Evolutionary conservation across 92 coral and sea anemone species (phyloP).

Genomic region (Epizoanthus ramosus): DNA sequence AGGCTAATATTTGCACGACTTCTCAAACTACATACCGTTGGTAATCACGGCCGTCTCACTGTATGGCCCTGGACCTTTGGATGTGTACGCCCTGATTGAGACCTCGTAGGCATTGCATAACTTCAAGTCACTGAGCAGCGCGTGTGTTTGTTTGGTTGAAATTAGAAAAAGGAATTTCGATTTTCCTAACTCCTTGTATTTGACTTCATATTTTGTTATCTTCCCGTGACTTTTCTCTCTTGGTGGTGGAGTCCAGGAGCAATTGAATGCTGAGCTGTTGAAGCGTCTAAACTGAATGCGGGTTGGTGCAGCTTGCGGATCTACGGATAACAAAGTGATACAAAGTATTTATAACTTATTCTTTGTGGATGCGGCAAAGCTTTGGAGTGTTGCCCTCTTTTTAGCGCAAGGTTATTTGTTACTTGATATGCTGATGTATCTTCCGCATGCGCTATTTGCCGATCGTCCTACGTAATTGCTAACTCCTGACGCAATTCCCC

Average conservation of each 20-base stretch:
- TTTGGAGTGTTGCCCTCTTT: too few relatives aligned
- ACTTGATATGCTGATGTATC: too few relatives aligned
- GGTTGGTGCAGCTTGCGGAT: slow-evolving; percentile 4
- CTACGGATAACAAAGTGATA: too few relatives aligned
- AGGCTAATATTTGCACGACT: too few relatives aligned
- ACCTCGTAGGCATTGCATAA: slow-evolving; percentile 10
- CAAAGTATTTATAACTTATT: too few relatives aligned
- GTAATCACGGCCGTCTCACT: neutral
- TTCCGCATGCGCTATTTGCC: too few relatives aligned
- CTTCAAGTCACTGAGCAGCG: neutral
- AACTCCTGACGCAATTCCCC: too few relatives aligned
- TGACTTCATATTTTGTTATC: neutral
- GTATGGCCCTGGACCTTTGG: slow-evolving; percentile 11
- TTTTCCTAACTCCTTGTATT: neutral
- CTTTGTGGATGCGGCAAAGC: too few relatives aligned
- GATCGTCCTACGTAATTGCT: too few relatives aligned
- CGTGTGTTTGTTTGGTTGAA: neutral
- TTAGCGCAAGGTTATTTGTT: too few relatives aligned
- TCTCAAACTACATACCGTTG: slow-evolving; percentile 5
- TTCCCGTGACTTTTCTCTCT: slow-evolving; percentile 22
- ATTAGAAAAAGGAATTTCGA: too few relatives aligned
- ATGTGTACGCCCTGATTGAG: neutral
- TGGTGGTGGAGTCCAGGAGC: slow-evolving; percentile 22
- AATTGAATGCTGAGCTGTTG: neutral
- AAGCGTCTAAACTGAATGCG: neutral